A percentile compares a stretch with the other conserved stretches of the same genome.
phyloP scores from a whole-genome alignment of 1,140 invertebrate species.

The Ips nitidus region DNA sequence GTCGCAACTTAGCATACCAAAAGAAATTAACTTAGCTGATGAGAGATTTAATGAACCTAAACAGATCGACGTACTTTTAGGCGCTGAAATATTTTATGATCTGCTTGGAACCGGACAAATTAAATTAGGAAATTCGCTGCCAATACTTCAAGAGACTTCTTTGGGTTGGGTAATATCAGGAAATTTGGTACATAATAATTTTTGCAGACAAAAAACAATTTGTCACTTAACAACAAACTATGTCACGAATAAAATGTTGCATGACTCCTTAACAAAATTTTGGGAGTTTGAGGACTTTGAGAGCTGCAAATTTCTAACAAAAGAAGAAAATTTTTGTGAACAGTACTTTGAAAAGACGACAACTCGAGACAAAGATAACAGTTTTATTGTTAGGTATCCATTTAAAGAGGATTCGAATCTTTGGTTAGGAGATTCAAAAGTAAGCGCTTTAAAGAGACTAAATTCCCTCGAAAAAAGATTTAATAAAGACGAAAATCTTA shows the following conservation, averaged over 20 bases:
- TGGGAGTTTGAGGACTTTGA: too few relatives aligned
- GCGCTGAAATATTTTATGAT: background rate
- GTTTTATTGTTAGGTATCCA: background rate
- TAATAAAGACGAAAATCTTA: too few relatives aligned
- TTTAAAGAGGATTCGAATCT: background rate
- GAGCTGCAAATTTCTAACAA: slow-evolving; percentile 40
- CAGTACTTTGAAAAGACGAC: background rate
- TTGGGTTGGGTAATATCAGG: slow-evolving; percentile 13
- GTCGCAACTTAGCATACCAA: slow-evolving; percentile 36
- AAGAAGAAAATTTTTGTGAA: slow-evolving; percentile 2
- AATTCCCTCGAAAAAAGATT: too few relatives aligned
- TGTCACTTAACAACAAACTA: too few relatives aligned
- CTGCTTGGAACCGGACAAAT: slow-evolving; percentile 43
- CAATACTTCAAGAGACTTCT: slow-evolving; percentile 44
- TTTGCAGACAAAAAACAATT: too few relatives aligned
- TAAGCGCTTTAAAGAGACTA: too few relatives aligned
- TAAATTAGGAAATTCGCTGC: slow-evolving; percentile 35
- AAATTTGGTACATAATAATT: too few relatives aligned
- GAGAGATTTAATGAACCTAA: slow-evolving; percentile 37
- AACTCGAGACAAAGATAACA: background rate
- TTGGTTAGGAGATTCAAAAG: too few relatives aligned
- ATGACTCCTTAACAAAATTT: too few relatives aligned
- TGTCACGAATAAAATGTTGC: too few relatives aligned
- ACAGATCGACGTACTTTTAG: slow-evolving; percentile 16
- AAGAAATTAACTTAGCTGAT: slow-evolving; percentile 45